Base-by-base conservation (phyloP, 2,888 invertebrate genomes). In the Marronus borbonicus region DNA sequence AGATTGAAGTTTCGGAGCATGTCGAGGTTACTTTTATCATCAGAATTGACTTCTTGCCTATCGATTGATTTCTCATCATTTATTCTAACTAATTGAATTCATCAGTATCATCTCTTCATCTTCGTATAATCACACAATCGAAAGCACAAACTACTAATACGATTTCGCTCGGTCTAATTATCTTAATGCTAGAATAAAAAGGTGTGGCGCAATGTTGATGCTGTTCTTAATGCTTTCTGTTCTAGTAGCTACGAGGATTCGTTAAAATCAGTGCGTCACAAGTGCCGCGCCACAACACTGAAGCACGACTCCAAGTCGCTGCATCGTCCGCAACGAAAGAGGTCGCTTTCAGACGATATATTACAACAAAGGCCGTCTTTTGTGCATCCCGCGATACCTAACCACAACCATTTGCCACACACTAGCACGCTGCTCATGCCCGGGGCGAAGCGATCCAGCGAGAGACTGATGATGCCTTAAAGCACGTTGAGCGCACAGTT, bases 211-310 rank as follows among this genome's bases (percentile, higher is more conserved):
- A 12, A 10, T 44, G 2, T 44, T 44, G 12, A 44, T 44, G 12
- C 12, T 2, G 44, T 12, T 44, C 12, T 12, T 8, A 44, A 55
- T 55, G 36, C 70, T 39, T 36, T 60, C 39, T 58, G 55, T 88
- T 93, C 92, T 84, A 94, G 94, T 88, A 95, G 94, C 85, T 95
- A 95, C 86, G 95, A 95, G 88, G 95, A 95, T 85, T 95, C 95
- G 0, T 88, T 95, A 58, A 95, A 95, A 86, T 94, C 93, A 1
- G 89, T 92, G 87, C 80, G 89, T 87, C 72, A 72, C 14, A 79
- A 58, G 17, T 74, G 79, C 81, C 74, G 79, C 5, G 76, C 78
- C 8, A 69, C 81, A 17, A 78, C 85, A 72, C 81, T 85, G 80
- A 65, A 83, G 72, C 76, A 84, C 82, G 82, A 85, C 79, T 80